Percentiles rank a stretch among this genome's conserved stretches.
Evolutionary conservation across 2,797 vertebrate genomes (phyloP).

Genomic region (Tragopan temminckii): DNA sequence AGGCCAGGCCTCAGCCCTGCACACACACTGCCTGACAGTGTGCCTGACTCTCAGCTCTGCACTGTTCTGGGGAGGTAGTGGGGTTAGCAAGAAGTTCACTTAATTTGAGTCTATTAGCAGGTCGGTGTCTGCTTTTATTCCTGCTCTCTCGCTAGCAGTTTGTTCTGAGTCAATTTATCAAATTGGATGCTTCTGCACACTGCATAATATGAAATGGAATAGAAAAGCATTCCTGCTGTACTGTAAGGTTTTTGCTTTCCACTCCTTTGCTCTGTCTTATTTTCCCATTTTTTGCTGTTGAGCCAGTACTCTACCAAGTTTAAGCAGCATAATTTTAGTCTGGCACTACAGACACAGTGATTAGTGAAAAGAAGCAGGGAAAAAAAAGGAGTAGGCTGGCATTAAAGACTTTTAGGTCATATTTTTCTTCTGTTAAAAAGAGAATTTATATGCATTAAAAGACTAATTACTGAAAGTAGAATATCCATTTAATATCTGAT

Average conservation of each 20-base stretch:
- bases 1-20: not conserved
- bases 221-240: not conserved
- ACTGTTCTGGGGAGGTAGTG: not conserved
- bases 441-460: constrained; percentile 33
- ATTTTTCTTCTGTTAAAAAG: constrained; percentile 42
- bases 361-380: not conserved
- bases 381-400: constrained; percentile 13
- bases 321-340: constrained; percentile 41
- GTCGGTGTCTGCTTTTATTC: not conserved
- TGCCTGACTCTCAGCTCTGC: not conserved
- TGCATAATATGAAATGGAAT: constrained; percentile 13
- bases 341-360: constrained; percentile 4
- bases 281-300: constrained; percentile 29
- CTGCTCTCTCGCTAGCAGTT: not conserved
- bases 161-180: constrained; percentile 41
- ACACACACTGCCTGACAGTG: not conserved
- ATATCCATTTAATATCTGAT: constrained; percentile 51
- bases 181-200: not conserved
- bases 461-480: constrained; percentile 47
- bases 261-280: not conserved
- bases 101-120: not conserved
- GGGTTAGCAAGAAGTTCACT: not conserved
- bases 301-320: constrained; percentile 36
- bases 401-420: constrained; percentile 18
- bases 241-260: not conserved